phyloP scores from a whole-genome alignment of 2,113 vertebrate genomes.

The Parotia lawesii region DNA sequence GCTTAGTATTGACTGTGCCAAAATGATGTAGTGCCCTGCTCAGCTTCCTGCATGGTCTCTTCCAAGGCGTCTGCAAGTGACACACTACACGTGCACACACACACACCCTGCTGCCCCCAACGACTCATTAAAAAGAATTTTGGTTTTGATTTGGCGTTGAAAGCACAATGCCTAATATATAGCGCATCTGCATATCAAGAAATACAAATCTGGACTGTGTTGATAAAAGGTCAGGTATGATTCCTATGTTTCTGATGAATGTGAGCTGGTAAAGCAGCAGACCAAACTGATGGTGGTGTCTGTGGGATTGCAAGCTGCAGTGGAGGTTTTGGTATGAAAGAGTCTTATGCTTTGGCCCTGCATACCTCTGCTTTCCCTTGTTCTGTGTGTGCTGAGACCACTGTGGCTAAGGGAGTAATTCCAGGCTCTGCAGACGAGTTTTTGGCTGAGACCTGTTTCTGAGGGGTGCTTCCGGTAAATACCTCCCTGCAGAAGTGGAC shows the following conservation, averaged over 20 bases:
- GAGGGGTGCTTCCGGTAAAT: neutral
- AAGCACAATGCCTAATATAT: neutral
- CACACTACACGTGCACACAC: neutral
- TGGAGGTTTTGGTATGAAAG: neutral
- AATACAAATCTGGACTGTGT: neutral
- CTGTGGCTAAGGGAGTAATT: neutral
- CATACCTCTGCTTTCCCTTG: neutral
- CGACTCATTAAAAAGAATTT: neutral
- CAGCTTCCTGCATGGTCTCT: neutral
- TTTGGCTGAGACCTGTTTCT: neutral
- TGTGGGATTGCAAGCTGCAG: neutral
- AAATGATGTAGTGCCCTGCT: neutral
- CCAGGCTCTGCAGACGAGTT: neutral
- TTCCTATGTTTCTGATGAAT: neutral
- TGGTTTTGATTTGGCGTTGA: neutral
- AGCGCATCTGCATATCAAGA: neutral
- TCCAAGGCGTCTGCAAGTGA: neutral
- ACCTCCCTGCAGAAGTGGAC: neutral
- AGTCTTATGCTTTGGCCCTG: neutral
- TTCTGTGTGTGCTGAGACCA: neutral
- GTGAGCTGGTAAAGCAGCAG: neutral
- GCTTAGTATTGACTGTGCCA: neutral
- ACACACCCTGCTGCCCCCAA: fast-evolving
- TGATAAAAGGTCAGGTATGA: neutral
- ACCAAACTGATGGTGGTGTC: neutral